Conservation (phyloP, 2,888 invertebrate genomes). For the Hirtodrosophila trivittata region DNA sequence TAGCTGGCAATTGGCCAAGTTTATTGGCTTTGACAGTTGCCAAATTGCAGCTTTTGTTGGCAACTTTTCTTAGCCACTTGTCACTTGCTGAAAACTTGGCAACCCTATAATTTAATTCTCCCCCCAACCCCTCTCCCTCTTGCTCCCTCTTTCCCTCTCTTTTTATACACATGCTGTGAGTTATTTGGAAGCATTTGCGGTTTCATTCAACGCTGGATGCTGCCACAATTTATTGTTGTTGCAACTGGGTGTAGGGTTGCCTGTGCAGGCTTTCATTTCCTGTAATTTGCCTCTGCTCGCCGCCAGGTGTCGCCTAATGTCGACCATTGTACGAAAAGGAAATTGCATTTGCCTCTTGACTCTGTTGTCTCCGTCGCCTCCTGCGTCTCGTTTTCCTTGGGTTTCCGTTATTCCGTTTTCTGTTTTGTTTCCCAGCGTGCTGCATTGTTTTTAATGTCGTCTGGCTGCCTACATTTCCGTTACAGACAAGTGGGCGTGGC, state of each 20-base stretch:
- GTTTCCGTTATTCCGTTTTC: background rate
- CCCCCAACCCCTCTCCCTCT: too few species aligned
- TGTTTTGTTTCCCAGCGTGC: slow-evolving; percentile 7
- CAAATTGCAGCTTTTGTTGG: slow-evolving; percentile 23
- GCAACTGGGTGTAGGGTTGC: slow-evolving; percentile 28
- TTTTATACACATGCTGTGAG: too few species aligned
- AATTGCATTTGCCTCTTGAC: slow-evolving; percentile 54
- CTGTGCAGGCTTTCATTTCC: slow-evolving; percentile 45
- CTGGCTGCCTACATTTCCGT: slow-evolving; percentile 68
- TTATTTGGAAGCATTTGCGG: slow-evolving; percentile 9
- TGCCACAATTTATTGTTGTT: slow-evolving; percentile 4
- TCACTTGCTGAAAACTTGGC: too few species aligned
- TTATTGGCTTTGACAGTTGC: slow-evolving; percentile 25
- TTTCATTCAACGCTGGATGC: background rate
- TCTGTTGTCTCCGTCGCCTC: slow-evolving; percentile 9
- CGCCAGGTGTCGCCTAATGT: slow-evolving; percentile 64
- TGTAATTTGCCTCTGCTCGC: slow-evolving; percentile 46
- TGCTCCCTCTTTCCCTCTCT: background rate
- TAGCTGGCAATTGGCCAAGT: slow-evolving; percentile 51
- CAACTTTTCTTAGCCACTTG: background rate
- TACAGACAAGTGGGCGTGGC: slow-evolving; percentile 64
- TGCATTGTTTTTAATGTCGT: slow-evolving; percentile 25
- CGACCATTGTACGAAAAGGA: slow-evolving; percentile 51
- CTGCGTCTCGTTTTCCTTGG: background rate
- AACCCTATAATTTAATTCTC: too few species aligned